Evolutionary conservation across 2,113 vertebrate genomes (phyloP), one percentile per base, ranked within the genome.

Genomic region (Nannobrachium achirus): DNA sequence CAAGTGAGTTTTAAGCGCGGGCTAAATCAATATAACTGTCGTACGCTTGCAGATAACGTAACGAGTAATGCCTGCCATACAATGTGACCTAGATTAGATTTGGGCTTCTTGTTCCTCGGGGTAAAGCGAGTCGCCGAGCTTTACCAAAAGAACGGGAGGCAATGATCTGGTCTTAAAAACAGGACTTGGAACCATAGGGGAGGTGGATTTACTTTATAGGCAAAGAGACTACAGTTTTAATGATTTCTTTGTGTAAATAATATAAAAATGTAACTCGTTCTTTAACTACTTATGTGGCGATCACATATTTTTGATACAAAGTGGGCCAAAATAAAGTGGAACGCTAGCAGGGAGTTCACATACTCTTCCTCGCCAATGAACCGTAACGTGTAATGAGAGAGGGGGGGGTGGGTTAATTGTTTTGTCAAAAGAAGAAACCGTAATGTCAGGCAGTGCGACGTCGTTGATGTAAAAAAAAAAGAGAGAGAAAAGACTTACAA

Each of bases 231-330:
- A 15, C 58, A 69, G 65, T 85, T 79, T 83, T 38, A 40, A 19
- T 71, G 8, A 65, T 73, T 63, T 48, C 42, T 77, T 74, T 75
- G 41, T 89, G 86, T 86, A 86, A 79, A 85, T 87, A 87, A 75
- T 58, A 33, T 71, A 5, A 69, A 74, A 73, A 66, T 44, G 42
- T 64, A 66, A 69, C 61, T 73, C 70, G 61, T 63, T 56, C 60
- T 65, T 80, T 84, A 19, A 33, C 38, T 63, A 48, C 62, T 66
- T 67, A 3, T 66, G 60, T 77, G 58, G 5, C 44, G 11, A 16
- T 57, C 18, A 53, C 10, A 25, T 49, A 45, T 66, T 59, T 55
- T 58, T 60, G 46, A 38, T n/a, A 57, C 60, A 63, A 71, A 85
- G 66, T 73, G 58, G 69, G 64, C 59, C 64, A 60, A 13, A 72